These are phyloP conservation scores for Salvator merianae DNA, from an alignment of 2,113 vertebrate species.

Conservation along the genomic window DNA sequence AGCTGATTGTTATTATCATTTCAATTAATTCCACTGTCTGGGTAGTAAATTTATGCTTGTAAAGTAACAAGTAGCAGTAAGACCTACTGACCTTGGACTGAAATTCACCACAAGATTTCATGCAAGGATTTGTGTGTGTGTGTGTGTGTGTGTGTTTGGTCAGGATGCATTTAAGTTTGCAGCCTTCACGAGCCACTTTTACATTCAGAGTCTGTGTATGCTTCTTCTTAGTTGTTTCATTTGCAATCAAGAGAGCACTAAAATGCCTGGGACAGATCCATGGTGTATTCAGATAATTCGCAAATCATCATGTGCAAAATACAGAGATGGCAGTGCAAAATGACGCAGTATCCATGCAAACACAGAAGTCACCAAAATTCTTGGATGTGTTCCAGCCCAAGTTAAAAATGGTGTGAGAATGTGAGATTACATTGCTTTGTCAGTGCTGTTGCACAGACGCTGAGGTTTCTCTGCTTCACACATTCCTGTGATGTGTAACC, in stretches of 20 bases:
- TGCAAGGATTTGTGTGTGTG: background rate
- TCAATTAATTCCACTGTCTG: background rate
- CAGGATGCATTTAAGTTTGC: background rate
- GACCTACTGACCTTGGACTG: background rate
- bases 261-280: background rate
- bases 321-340: background rate
- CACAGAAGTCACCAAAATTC: background rate
- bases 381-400: background rate
- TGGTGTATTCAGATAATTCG: background rate
- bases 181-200: background rate
- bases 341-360: background rate
- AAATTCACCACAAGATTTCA: background rate
- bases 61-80: background rate
- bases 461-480: background rate
- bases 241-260: background rate
- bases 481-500: constrained; percentile 34
- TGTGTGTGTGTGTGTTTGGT: background rate
- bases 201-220: background rate
- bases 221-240: background rate
- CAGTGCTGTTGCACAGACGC: background rate
- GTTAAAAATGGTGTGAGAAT: background rate
- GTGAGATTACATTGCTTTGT: constrained; percentile 5
- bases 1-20: background rate
- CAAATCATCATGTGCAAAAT: background rate
- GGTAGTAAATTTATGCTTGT: background rate